Conservation (phyloP, 2,797 vertebrate species). For the Dendrocincla fuliginosa region DNA sequence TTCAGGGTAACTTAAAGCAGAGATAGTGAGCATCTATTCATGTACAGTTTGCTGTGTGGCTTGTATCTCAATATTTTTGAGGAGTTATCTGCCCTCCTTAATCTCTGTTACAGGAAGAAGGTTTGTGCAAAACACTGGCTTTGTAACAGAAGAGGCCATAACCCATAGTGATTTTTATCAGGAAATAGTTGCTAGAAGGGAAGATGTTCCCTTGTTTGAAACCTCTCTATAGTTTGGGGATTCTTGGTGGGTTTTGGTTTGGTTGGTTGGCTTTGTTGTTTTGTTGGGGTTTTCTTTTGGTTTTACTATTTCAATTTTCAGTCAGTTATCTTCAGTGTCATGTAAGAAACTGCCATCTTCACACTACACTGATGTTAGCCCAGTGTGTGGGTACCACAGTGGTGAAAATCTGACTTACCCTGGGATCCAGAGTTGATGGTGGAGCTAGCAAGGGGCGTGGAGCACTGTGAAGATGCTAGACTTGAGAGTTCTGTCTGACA, state of each 20-base stretch:
- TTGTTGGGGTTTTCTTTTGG: not conserved
- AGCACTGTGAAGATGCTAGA: not conserved
- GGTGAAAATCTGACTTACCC: not conserved
- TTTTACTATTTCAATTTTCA: not conserved
- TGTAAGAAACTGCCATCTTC: not conserved
- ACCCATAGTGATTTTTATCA: not conserved
- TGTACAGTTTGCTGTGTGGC: not conserved
- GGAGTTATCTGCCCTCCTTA: not conserved
- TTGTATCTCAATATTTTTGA: not conserved
- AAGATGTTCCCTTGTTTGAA: not conserved
- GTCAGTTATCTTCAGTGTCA: not conserved
- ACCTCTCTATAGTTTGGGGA: not conserved
- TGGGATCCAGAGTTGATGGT: not conserved
- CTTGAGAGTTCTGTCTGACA: not conserved
- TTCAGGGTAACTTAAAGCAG: not conserved
- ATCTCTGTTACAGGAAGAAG: not conserved
- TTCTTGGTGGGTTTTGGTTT: not conserved
- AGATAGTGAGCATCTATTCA: not conserved
- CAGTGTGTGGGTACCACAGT: not conserved
- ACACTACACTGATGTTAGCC: not conserved
- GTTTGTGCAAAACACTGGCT: not conserved
- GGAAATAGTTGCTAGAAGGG: not conserved
- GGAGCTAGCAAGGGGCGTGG: rapidly evolving
- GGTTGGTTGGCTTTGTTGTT: not conserved
- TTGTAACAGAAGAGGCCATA: not conserved